These are phyloP conservation scores for Dynastes maya DNA, from an alignment of 2,888 invertebrate species.

Conservation along the genomic window DNA sequence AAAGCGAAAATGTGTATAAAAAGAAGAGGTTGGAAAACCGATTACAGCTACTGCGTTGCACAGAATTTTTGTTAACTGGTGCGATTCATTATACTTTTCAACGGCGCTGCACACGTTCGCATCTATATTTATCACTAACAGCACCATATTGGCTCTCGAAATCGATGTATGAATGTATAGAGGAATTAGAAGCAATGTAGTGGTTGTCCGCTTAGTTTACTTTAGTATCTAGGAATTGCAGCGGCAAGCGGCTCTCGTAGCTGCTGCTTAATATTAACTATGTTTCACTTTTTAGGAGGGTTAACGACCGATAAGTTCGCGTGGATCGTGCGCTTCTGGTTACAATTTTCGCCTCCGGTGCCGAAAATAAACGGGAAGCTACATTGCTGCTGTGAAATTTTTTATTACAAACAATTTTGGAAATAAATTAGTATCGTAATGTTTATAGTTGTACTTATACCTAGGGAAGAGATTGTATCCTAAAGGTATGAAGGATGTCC, in stretches of 20 bases:
- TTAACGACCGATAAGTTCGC: conserved; percentile 48
- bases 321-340: conserved; percentile 2
- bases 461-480: too few species aligned
- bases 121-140: conserved; percentile 13
- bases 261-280: conserved; percentile 10
- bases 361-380: conserved; percentile 9
- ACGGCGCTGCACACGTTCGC: too few species aligned
- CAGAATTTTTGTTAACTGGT: too few species aligned
- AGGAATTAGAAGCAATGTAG: background rate
- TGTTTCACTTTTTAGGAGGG: conserved; percentile 39
- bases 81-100: too few species aligned
- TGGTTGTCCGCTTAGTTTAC: background rate
- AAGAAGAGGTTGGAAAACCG: too few species aligned
- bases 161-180: background rate
- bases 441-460: too few species aligned
- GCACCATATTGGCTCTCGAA: background rate
- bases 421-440: background rate
- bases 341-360: background rate
- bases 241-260: background rate
- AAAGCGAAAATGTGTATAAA: too few species aligned
- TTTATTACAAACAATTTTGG: background rate
- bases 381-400: background rate
- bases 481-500: too few species aligned
- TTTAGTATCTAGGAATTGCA: background rate
- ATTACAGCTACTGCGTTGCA: too few species aligned